Base-by-base conservation (phyloP, 2,797 vertebrate species). In the Limosa lapponica region DNA sequence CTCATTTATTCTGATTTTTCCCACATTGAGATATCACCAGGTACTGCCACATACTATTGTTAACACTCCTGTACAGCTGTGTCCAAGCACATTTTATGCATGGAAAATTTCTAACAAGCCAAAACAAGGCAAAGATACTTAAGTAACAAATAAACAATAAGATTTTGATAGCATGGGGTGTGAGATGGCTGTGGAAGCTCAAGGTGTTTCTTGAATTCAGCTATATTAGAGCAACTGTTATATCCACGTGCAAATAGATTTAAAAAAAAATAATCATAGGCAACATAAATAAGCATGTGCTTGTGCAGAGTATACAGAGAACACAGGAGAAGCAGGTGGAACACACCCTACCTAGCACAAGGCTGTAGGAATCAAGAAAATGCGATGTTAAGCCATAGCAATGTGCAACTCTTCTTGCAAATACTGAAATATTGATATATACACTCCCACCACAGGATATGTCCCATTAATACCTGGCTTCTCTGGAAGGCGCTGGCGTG, bases 401-500 rank as follows among this genome's bases (percentile, higher is more conserved):
- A 64, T 10, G 34, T 7, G 36, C 61, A 71, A 51, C 10, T 54
- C 51, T 54, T 77, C 81, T 48, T 59, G 57, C 41, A 87, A 81
- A 49, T 16, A 67, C 36, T 71, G 24, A 8, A 32, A 84, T 66
- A 77, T 66, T 66, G 72, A 27, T 11, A 8, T 4, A 11, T 0
- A 8, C 3, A 16, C 27, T 74, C 58, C 43, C 61, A 52, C 10
- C 36, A 32, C 0, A 2, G 62, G 81, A 87, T 16, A 44, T 27
- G 52, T 49, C 84, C 70, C 67, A n/a, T 16, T 25, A 82, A 44
- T 34, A 74, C 39, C 36, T 14, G 27, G 48, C 39, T 69, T 17
- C 57, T 70, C 46, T 0, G 1, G 55, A 41, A 57, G 51, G 65
- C 5, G 6, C 59, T 2, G 49, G 23, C 1, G 0, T 2, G 20